Evolutionary conservation across 1,140 invertebrate species (phyloP), one percentile per base, ranked within the genome.

Genomic region (Pogonognathellus flavescens): DNA sequence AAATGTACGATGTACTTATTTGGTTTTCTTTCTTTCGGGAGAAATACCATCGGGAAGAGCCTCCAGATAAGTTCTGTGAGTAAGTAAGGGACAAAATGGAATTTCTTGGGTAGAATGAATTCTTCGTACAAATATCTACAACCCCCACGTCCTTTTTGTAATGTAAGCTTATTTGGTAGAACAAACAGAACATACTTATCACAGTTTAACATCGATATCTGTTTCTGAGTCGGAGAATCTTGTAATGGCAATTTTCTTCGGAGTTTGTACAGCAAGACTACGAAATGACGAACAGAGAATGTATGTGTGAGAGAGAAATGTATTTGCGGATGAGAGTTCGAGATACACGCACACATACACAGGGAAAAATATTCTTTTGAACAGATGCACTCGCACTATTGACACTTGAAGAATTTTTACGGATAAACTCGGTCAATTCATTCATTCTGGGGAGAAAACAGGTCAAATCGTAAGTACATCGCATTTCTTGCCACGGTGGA

Each of bases 161-260:
- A 66, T 16, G 41, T 50, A 76, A 76, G 70, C 70, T 76, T 76
- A 76, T 49, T 50, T 76, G n/a, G 70, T 50, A 76, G 70, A 76
- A 76, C 70, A 76, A 76, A 76, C 70, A 41, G 41, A 76, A 76
- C 25, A 49, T 76, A 76, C 70, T 76, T 76, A 76, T 76, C 70
- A 76, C 70, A 76, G 70, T 76, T 76, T 76, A 76, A 76, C 70
- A 76, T 76, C 70, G 70, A 76, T 76, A 76, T 76, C 70, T 76
- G 70, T 76, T 76, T 76, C 70, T 76, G 25, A 76, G 70, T 14
- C 49, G n/a, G 70, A 76, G 70, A 76, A 76, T 76, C 70, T 76
- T 76, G 16, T 25, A 60, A 60, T 20, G 20, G 53, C 53, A 14
- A 31, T 10, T 66, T 31, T 31, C 20, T 25, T 22, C 8, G 31